Evolutionary conservation across 2,888 invertebrate genomes (phyloP), one percentile per base, ranked within the genome.

Genomic region (Phasia obesa): DNA sequence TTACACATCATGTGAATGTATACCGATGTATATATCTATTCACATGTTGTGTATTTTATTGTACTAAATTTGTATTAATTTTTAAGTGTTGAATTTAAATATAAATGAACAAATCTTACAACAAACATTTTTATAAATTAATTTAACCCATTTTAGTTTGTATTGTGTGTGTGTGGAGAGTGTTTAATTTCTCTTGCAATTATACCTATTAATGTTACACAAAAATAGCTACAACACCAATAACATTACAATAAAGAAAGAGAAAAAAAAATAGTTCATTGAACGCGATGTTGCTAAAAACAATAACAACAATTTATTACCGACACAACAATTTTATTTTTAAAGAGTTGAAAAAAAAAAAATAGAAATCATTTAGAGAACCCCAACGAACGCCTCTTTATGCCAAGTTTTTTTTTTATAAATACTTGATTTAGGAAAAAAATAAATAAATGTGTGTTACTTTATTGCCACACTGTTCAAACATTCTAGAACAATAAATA

Each of bases 221-320:
- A 44, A 64, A 74, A 74, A 27, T 57, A 19, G 19, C 27, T 42
- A 53, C 35, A 60, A 51, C 17, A 62, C 62, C 11, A 73, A n/a
- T 19, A 62, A 73, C 7, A 73, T 11, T 21, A 31, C 19, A 31
- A 19, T 19, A 21, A 49, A 38, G 51, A 49, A 49, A 13, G 3
- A n/a, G n/a, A n/a, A 19, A 49, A 19, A 11, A 47, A 62, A 47
- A 64, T 31, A 73, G 78, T 79, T 79, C 78, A 79, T 59, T 79
- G 78, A 65, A 79, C 78, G 73, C 59, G 23, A 42, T 65, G 7
- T 38, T 76, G 38, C 64, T 31, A 23, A 59, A 69, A 69, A 27
- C n/a, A 13, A 38, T 15, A 38, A 27, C 27, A 51, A 49, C 47
- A 67, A 79, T 59, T 79, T 79, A 67, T 67, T 65, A 67, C 51